These are phyloP conservation scores for Rhingia campestris DNA, from an alignment of 2,888 invertebrate genomes.

Conservation along the genomic window DNA sequence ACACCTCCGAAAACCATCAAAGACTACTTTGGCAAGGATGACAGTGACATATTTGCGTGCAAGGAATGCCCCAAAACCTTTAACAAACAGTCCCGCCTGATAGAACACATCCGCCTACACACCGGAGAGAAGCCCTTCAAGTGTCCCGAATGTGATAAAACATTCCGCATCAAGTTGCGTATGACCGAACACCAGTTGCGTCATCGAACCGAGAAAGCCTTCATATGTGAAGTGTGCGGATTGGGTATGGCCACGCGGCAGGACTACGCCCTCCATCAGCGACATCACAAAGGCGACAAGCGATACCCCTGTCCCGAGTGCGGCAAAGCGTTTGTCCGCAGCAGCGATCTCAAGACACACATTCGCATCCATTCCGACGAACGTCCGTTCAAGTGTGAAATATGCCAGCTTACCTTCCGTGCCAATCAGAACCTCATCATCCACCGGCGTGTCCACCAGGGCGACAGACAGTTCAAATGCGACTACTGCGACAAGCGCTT, in stretches of 20 bases:
- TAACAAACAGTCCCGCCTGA: conserved; percentile 78
- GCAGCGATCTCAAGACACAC: conserved; percentile 80
- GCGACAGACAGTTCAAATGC: conserved; percentile 80
- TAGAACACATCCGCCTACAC: conserved; percentile 80
- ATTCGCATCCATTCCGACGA: conserved; percentile 80
- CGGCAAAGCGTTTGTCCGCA: conserved; percentile 80
- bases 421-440: conserved; percentile 81
- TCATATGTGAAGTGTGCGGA: conserved; percentile 79
- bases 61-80: conserved; percentile 78
- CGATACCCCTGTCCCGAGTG: conserved; percentile 79
- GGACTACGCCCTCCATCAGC: conserved; percentile 79
- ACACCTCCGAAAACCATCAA: conserved; percentile 3
- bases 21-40: conserved; percentile 28
- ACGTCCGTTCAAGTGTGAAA: conserved; percentile 80
- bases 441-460: conserved; percentile 79
- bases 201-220: conserved; percentile 80
- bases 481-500: conserved; percentile 81
- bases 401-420: conserved; percentile 79
- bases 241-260: conserved; percentile 79
- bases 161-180: conserved; percentile 80
- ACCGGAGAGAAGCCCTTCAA: conserved; percentile 81
- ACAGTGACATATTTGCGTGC: conserved; percentile 66
- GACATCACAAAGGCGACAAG: conserved; percentile 80
- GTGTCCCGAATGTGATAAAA: conserved; percentile 78
- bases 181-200: conserved; percentile 79